Evolutionary conservation across 2,888 invertebrate species (phyloP), one percentile per base, ranked within the genome.

Genomic region (Barypeithes pellucidus): DNA sequence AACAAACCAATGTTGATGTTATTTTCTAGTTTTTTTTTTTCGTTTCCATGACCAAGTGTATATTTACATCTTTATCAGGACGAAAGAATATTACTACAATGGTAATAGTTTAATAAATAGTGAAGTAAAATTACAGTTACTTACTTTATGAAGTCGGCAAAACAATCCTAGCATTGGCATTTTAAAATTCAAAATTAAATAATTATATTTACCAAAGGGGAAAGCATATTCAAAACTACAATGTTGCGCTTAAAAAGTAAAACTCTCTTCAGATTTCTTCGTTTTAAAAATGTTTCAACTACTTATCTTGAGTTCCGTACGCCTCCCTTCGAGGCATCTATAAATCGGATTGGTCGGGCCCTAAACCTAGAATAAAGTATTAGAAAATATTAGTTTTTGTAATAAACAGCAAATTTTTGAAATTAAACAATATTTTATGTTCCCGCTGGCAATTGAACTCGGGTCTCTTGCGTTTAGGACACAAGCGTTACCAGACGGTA

Each of bases 341-440:
- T 87, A 89, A 87, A 87, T 90, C 90, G 82, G 89, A 89, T 85
- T 89, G 89, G 83, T 89, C 89, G 82, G 89, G 89, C 87, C 89
- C 90, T 89, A 88, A 78, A 89, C 78, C 54, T 88, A 78, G 80
- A 84, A 77, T 39, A 1, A 59, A 36, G 20, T 59, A 18, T 18
- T 22, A 50, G 24, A 50, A 50, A 12, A 50, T 39, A 11, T 39
- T 11, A 39, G 39, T 7, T 11, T 39, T 9, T 39, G 12, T 11
- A 18, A 1, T 18, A 45, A 45, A 45, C 7, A n/a, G n/a, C n/a
- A n/a, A n/a, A n/a, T n/a, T n/a, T n/a, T n/a, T n/a, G n/a, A n/a
- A n/a, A n/a, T n/a, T n/a, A n/a, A n/a, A n/a, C n/a, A n/a, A n/a
- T n/a, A n/a, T n/a, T n/a, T n/a, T n/a, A n/a, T n/a, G n/a, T n/a